These are phyloP conservation scores for Spea hammondii DNA, from an alignment of 2,797 vertebrate genomes.

Conservation along the genomic window DNA sequence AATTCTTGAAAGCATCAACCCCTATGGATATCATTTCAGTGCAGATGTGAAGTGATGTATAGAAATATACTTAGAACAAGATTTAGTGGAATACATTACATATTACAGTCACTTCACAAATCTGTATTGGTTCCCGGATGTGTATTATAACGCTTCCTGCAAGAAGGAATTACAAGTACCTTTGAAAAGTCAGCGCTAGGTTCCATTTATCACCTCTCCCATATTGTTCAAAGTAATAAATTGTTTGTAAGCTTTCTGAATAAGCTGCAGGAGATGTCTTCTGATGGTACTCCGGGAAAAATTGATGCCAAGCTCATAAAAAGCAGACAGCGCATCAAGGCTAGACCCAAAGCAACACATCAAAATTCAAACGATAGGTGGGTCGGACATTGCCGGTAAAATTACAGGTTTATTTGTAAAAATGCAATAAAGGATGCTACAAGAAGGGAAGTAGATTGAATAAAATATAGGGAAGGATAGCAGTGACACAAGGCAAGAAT, in stretches of 20 bases:
- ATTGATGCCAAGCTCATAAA: constrained; percentile 43
- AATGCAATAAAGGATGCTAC: constrained; percentile 26
- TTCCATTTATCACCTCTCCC: constrained; percentile 45
- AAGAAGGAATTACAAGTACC: constrained; percentile 42
- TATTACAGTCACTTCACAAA: constrained; percentile 46
- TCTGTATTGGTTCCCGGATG: constrained; percentile 39
- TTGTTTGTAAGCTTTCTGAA: constrained; percentile 48
- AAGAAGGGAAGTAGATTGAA: constrained; percentile 42
- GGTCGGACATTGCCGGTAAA: constrained; percentile 36
- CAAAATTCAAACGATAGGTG: constrained; percentile 31
- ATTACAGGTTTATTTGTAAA: constrained; percentile 45
- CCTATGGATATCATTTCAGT: neutral
- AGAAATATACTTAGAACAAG: constrained; percentile 5
- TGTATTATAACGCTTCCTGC: constrained; percentile 40
- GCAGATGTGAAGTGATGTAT: constrained; percentile 17
- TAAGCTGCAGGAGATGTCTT: constrained; percentile 42
- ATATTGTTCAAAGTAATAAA: constrained; percentile 48
- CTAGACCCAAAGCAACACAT: constrained; percentile 41
- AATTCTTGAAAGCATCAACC: neutral
- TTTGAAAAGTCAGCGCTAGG: constrained; percentile 44
- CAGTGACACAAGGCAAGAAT: constrained; percentile 8
- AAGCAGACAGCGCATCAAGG: constrained; percentile 40
- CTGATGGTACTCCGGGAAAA: constrained; percentile 39
- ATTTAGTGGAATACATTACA: constrained; percentile 27
- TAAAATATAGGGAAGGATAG: constrained; percentile 41